phyloP scores from a whole-genome alignment of 2,888 invertebrate genomes.

The Cantharis flavilabris region DNA sequence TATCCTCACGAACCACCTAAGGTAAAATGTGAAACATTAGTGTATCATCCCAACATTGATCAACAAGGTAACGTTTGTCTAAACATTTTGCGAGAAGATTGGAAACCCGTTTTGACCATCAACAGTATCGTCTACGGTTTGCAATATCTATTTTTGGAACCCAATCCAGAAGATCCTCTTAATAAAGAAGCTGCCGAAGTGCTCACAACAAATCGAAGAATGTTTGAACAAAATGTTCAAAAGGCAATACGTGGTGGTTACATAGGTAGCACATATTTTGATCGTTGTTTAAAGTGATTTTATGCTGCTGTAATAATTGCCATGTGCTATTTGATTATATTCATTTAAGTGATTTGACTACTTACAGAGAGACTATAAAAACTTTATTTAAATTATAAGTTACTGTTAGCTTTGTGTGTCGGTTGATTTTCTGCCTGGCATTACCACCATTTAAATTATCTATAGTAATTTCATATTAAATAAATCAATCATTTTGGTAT shows the following conservation, averaged over 20 bases:
- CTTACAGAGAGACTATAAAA: conserved; percentile 11
- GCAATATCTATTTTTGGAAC: conserved; percentile 97
- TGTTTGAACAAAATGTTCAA: conserved; percentile 95
- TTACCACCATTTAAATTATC: neutral
- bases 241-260: conserved; percentile 96
- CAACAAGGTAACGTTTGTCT: conserved; percentile 96
- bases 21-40: conserved; percentile 96
- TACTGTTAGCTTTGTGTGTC: neutral
- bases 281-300: conserved; percentile 90
- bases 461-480: neutral
- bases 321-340: conserved; percentile 24
- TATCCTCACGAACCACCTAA: conserved; percentile 99
- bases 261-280: conserved; percentile 92
- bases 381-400: neutral
- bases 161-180: conserved; percentile 97
- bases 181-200: conserved; percentile 99
- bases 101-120: conserved; percentile 98
- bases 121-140: conserved; percentile 97
- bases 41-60: conserved; percentile 98
- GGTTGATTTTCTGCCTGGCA: neutral
- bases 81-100: conserved; percentile 96
- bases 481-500: neutral
- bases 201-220: conserved; percentile 87
- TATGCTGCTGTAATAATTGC: conserved; percentile 27
- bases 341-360: conserved; percentile 10